Conservation (phyloP, 2,113 vertebrate species). For the Nicator chloris region DNA sequence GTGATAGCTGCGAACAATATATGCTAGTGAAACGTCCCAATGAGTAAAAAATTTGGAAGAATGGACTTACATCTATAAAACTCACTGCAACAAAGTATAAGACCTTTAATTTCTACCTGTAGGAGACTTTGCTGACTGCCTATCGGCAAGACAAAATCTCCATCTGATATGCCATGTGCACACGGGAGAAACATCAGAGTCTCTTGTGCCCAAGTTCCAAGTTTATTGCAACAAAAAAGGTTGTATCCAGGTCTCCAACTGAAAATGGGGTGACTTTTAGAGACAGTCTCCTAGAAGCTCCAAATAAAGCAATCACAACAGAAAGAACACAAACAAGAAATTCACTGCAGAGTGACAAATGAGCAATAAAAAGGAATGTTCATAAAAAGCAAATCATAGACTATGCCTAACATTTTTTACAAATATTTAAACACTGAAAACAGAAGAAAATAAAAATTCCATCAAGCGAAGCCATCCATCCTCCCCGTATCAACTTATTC, state of each 20-base stretch:
- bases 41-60: not conserved
- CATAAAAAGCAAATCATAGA: not conserved
- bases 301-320: not conserved
- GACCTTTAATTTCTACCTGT: not conserved
- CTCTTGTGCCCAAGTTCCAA: not conserved
- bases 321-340: not conserved
- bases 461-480: not conserved
- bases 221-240: not conserved
- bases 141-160: not conserved
- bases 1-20: not conserved
- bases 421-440: not conserved
- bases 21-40: not conserved
- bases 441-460: not conserved
- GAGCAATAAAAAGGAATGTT: not conserved
- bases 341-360: not conserved
- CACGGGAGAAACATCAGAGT: not conserved
- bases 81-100: not conserved
- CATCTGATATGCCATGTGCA: not conserved
- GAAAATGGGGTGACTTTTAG: not conserved
- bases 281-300: not conserved
- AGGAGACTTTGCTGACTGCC: not conserved
- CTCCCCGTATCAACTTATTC: not conserved
- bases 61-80: not conserved
- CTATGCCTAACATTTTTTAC: not conserved
- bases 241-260: not conserved